Evolutionary conservation across 2,113 vertebrate species (phyloP).

Genomic region (Megatriorchis doriae): DNA sequence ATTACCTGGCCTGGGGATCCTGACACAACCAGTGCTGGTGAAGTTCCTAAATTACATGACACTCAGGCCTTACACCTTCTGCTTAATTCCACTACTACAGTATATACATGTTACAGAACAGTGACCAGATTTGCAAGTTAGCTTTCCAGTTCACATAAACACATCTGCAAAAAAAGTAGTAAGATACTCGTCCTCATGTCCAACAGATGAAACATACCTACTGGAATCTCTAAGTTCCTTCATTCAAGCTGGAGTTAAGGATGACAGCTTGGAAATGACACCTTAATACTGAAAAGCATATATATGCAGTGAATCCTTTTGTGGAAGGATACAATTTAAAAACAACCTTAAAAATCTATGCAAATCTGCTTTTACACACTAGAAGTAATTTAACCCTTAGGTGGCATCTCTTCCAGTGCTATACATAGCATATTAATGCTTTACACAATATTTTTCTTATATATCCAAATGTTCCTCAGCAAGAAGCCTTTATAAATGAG

Average conservation of each 20-base stretch:
- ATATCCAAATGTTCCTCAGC: background rate
- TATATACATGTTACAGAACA: background rate
- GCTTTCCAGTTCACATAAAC: background rate
- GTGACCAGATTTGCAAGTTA: background rate
- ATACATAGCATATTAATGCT: background rate
- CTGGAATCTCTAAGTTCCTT: background rate
- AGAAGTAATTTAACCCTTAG: background rate
- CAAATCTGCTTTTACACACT: background rate
- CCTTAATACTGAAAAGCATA: background rate
- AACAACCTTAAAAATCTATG: background rate
- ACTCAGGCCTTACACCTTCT: fast-evolving
- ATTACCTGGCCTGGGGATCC: background rate
- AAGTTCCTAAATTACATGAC: background rate
- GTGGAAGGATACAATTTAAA: background rate
- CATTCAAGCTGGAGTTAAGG: background rate
- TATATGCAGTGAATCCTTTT: background rate
- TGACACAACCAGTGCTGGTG: background rate
- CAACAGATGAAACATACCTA: background rate
- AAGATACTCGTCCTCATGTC: background rate
- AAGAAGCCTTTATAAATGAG: background rate
- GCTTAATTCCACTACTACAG: background rate
- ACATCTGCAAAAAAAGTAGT: background rate
- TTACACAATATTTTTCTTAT: background rate
- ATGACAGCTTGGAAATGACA: background rate
- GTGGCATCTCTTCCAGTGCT: background rate